Base-by-base conservation (phyloP, 2,888 invertebrate genomes). In the Plusia festucae region DNA sequence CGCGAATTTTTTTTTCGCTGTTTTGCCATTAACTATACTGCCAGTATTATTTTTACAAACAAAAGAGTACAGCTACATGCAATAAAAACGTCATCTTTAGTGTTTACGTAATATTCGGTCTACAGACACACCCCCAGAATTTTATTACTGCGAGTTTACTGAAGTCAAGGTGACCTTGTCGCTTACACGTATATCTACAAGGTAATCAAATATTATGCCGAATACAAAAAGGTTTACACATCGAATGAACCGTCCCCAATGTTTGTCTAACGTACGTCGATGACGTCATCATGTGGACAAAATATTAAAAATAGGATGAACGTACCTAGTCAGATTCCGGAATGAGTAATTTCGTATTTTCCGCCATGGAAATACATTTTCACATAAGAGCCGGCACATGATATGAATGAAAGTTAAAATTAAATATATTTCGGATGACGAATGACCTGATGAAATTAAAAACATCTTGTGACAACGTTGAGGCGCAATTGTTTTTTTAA, bases 381-480 rank as follows among this genome's bases (percentile, higher is more conserved):
- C 46, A 13, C 18, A 49, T 8, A 46, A 18, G n/a, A n/a, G 46
- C 8, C 58, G 54, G 60, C 76, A 70, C 76, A 69, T 70, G 70
- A 65, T 40, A 58, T 65, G 54, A 76, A 76, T 76, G 71, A 76
- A 62, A 73, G 72, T 62, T 65, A 76, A 62, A 73, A 65, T 62
- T 65, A 66, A 55, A 70, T 71, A 71, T 20, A 59, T 65, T 54
- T 76, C n/a, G 9, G 20, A 40, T 76, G 76, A 74, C 56, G 32
- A 40, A 15, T 66, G 62, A 63, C 57, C 8, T 59, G 30, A 60
- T 68, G 58, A 30, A 63, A 74, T 70, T 70, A 70, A 68, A 67
- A 32, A 60, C 60, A 69, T 70, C 78, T 78, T 72, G 81, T 80
- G 79, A 81, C 73, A 73, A 18, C 49, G 53, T 60, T 30, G 59